Evolutionary conservation across 2,888 invertebrate genomes (phyloP), one percentile per base, ranked within the genome.

Genomic region (Cordylochernes scorpioides): DNA sequence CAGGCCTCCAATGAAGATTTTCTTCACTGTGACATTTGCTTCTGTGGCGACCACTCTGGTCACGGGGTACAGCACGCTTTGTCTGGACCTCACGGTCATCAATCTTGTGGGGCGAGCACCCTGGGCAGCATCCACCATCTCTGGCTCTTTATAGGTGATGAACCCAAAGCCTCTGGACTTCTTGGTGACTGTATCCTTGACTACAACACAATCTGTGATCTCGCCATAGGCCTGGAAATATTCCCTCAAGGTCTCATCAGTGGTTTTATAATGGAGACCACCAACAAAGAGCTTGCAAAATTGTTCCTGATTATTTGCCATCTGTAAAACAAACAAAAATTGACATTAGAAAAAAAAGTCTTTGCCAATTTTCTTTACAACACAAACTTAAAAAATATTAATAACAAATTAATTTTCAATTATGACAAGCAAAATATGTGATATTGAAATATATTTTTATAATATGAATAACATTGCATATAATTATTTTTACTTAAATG

Each of bases 81-180:
- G 94, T 82, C 54, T 97, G 94, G 2, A 94, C 88, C 30, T 82
- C 72, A 43, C 82, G 64, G 28, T 80, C 82, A 57, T 88, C 88
- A 35, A 91, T 80, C 49, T 71, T 68, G 49, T 91, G 91, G 1
- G 91, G 33, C 66, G 48, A 31, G 58, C 54, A 29, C 51, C 47
- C 53, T 91, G 91, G 5, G 91, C 88, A 49, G 78, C 78, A 55
- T 97, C 91, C 10, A 97, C 82, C 84, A 82, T 84, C 42, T 73
- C 71, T 6, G 84, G 74, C 40, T 71, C 62, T 2, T 80, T 74
- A 52, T 86, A 97, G 5, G 94, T 94, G 29, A 97, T 86, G 49
- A 97, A 97, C 3, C 94, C 97, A 55, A 97, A 97, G 1, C 97
- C 94, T 38, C 94, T 63, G 1, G 91, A 91, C 34, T 86, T 63